These are phyloP conservation scores for Geodia barretti DNA, from an alignment of 37 sponge, comb jelly and placozoan species.

Conservation along the genomic window DNA sequence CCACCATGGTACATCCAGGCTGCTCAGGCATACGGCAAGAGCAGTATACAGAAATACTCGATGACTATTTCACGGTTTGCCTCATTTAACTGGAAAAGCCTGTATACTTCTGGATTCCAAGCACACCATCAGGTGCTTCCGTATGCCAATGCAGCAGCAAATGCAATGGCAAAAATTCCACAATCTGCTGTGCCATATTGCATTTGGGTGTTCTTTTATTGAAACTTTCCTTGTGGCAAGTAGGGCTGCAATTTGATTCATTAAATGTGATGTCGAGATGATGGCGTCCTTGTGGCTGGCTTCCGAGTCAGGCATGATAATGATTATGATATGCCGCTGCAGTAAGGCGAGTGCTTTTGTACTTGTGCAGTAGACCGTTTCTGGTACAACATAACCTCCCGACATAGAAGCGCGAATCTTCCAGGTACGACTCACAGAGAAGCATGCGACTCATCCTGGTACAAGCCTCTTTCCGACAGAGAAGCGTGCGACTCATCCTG, in stretches of 20 bases:
- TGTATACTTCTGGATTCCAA: constrained; percentile 11
- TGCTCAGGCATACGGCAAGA: constrained; percentile 23
- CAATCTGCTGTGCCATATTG: constrained; percentile 22
- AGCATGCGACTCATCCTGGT: too few relatives aligned
- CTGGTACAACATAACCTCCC: too few relatives aligned
- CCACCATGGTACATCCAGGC: constrained; percentile 5
- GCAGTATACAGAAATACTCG: not conserved
- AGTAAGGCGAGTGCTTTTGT: too few relatives aligned
- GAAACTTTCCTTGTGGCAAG: constrained; percentile 12
- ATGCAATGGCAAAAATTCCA: constrained; percentile 43
- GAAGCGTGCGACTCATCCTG: too few relatives aligned
- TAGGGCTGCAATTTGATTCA: constrained; percentile 38
- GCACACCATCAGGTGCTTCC: constrained; percentile 32
- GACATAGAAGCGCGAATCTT: too few relatives aligned
- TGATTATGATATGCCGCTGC: too few relatives aligned
- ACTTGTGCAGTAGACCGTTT: too few relatives aligned
- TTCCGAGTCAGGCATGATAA: too few relatives aligned
- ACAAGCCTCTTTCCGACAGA: too few relatives aligned
- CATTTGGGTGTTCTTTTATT: constrained; percentile 44
- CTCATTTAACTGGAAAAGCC: constrained; percentile 8
- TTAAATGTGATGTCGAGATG: not conserved
- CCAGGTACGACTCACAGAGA: too few relatives aligned
- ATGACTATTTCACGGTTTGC: constrained; percentile 7
- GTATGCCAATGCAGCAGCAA: constrained; percentile 40
- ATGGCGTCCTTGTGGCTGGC: too few relatives aligned